Conservation (phyloP, 2,113 vertebrate genomes). For the Bubo scandiacus region DNA sequence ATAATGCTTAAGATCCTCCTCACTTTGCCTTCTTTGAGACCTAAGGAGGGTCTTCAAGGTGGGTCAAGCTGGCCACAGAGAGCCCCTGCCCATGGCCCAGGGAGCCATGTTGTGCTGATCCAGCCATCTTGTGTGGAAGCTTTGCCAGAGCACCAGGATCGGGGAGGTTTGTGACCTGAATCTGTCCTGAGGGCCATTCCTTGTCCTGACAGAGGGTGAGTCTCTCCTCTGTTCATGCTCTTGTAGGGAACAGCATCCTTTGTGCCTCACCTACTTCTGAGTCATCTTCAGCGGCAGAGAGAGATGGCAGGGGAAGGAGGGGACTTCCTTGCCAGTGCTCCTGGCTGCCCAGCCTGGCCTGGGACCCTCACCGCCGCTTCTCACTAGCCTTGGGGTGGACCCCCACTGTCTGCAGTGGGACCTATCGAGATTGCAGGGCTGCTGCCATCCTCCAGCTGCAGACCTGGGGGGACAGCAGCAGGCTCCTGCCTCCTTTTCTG, state of each 20-base stretch:
- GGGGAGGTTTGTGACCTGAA: background rate
- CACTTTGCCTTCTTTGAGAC: background rate
- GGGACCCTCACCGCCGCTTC: background rate
- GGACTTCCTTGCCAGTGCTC: fast-evolving
- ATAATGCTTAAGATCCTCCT: background rate
- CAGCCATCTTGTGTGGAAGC: background rate
- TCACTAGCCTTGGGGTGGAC: background rate
- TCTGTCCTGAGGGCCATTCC: fast-evolving
- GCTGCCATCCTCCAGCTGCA: background rate
- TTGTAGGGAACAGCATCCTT: background rate
- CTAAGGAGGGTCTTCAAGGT: background rate
- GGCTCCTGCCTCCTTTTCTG: background rate
- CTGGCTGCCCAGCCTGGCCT: background rate
- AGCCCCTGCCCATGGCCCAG: no score
- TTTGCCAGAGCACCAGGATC: background rate
- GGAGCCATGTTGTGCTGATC: background rate
- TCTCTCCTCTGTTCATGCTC: background rate
- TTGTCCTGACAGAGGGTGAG: background rate
- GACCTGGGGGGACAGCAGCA: background rate
- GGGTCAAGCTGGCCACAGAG: background rate
- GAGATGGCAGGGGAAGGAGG: background rate
- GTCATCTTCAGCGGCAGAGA: background rate
- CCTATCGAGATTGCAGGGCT: background rate
- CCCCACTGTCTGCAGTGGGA: fast-evolving
- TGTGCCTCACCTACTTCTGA: background rate